Percentiles rank a stretch among this genome's conserved stretches.
Evolutionary conservation across 1,140 invertebrate species (phyloP).

Genomic region (Hesperophylax magnus): DNA sequence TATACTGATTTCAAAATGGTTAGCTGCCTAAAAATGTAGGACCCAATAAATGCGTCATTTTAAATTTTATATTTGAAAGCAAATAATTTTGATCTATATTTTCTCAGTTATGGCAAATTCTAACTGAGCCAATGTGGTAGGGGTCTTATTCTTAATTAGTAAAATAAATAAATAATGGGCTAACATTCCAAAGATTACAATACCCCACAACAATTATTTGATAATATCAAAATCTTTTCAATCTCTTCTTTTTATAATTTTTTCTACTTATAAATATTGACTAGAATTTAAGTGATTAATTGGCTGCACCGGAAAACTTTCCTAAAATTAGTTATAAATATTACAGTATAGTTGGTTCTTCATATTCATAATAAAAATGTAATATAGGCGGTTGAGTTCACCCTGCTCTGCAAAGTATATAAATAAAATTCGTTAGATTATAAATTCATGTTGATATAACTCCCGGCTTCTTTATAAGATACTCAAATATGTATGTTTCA

Average conservation of each 20-base stretch:
- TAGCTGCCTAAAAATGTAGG: too few relatives aligned
- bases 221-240: constrained; percentile 10
- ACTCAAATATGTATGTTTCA: constrained; percentile 13
- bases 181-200: not conserved
- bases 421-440: constrained; percentile 45
- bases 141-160: too few relatives aligned
- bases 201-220: not conserved
- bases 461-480: constrained; percentile 10
- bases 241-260: constrained; percentile 25
- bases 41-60: too few relatives aligned
- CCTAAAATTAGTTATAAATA: constrained; percentile 31
- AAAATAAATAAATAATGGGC: too few relatives aligned
- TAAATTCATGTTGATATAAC: constrained; percentile 46
- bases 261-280: constrained; percentile 38
- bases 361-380: constrained; percentile 37
- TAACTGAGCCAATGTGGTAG: too few relatives aligned
- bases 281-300: constrained; percentile 32
- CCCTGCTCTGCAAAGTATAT: constrained; percentile 51
- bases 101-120: too few relatives aligned
- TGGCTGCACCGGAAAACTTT: constrained; percentile 9
- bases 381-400: constrained; percentile 53
- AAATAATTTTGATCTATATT: too few relatives aligned
- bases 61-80: too few relatives aligned
- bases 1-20: too few relatives aligned
- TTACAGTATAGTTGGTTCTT: constrained; percentile 49